Percentiles rank a stretch among this genome's conserved stretches.
Evolutionary conservation across 2,113 vertebrate genomes (phyloP).

Genomic region (Cyphomyrus plagiostoma): DNA sequence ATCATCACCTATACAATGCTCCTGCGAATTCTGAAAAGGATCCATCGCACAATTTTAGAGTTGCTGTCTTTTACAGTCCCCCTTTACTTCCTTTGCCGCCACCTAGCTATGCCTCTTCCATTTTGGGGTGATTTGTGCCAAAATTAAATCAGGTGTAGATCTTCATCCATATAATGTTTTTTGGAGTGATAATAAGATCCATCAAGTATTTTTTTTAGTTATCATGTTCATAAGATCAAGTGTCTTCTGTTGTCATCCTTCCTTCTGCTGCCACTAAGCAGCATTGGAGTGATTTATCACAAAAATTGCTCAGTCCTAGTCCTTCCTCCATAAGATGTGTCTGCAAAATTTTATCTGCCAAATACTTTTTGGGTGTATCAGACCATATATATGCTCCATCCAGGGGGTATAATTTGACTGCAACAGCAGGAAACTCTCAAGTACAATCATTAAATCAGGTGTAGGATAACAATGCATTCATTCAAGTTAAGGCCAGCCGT

Average conservation of each 20-base stretch:
- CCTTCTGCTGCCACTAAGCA: neutral
- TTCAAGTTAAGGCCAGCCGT: neutral
- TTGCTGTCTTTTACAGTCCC: neutral
- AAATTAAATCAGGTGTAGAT: neutral
- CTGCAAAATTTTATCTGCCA: neutral
- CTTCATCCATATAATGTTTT: neutral
- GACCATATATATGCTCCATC: neutral
- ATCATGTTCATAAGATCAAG: neutral
- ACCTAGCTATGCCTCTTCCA: neutral
- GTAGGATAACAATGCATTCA: too few species aligned
- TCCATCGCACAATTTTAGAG: neutral
- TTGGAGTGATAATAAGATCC: neutral
- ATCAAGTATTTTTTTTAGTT: neutral
- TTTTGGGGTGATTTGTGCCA: neutral
- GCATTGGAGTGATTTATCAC: neutral
- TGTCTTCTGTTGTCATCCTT: neutral
- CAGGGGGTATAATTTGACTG: neutral
- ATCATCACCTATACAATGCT: neutral
- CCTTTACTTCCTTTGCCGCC: neutral
- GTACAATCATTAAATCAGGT: too few species aligned
- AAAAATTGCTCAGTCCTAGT: neutral
- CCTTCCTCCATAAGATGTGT: neutral
- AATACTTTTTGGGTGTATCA: neutral
- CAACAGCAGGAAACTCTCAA: neutral
- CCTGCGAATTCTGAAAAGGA: neutral